These are phyloP conservation scores for Chloropsis hardwickii DNA, from an alignment of 2,113 vertebrate genomes.

Conservation along the genomic window DNA sequence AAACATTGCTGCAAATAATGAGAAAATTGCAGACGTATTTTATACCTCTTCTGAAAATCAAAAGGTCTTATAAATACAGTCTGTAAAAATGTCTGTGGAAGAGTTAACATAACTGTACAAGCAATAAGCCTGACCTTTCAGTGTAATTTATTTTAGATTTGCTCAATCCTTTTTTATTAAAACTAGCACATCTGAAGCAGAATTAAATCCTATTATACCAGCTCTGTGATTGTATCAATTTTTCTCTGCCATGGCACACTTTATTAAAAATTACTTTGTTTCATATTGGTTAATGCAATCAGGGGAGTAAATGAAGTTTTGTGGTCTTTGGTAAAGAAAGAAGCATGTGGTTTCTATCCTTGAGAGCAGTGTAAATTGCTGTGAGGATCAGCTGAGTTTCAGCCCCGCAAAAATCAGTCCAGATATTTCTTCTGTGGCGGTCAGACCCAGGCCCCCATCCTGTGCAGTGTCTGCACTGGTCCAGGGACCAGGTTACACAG, in stretches of 20 bases:
- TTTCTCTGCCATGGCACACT: slow-evolving; percentile 61
- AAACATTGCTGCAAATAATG: slow-evolving; percentile 71
- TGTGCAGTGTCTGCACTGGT: background rate
- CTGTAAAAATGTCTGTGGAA: slow-evolving; percentile 75
- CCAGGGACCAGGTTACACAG: accelerated
- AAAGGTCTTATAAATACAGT: slow-evolving; percentile 79
- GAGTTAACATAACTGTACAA: slow-evolving; percentile 81
- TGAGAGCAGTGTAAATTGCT: background rate
- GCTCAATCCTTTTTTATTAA: slow-evolving; percentile 84
- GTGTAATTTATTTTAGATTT: slow-evolving; percentile 83
- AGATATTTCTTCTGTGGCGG: background rate
- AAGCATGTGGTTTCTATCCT: background rate
- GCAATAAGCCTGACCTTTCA: slow-evolving; percentile 82
- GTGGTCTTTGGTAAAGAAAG: background rate
- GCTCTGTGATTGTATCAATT: slow-evolving; percentile 75
- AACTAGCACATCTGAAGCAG: slow-evolving; percentile 82
- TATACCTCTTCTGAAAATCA: slow-evolving; percentile 75
- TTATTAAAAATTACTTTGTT: slow-evolving; percentile 81
- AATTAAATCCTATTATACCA: slow-evolving; percentile 81
- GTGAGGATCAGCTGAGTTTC: background rate
- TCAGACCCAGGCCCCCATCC: background rate
- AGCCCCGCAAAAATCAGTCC: background rate
- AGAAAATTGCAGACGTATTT: slow-evolving; percentile 71
- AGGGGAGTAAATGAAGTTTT: slow-evolving; percentile 56
- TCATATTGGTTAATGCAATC: slow-evolving; percentile 70